Evolutionary conservation across 2,888 invertebrate species (phyloP), one percentile per base, ranked within the genome.

Genomic region (Caenorhabditis sp.): DNA sequence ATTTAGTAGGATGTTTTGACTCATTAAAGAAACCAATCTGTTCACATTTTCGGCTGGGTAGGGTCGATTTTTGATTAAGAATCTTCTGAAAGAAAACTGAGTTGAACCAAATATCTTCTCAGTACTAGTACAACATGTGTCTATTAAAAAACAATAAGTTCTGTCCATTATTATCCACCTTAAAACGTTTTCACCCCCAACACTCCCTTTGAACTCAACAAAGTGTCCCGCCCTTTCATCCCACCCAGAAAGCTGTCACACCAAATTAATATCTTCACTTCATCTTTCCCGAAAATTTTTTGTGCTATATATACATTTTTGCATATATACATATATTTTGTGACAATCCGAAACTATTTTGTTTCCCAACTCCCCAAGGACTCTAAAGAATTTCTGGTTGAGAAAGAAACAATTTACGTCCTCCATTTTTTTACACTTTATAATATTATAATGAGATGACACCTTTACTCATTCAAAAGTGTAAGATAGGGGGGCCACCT

Each of bases 241-340:
- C 43, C 43, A 17, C 43, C 43, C 12, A 43, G 17, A 43, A 14
- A 43, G 43, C 43, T 43, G 43, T 43, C 43, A 43, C 43, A 43
- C 43, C 43, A 43, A 43, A 43, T 43, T 43, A 43, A 43, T 43
- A 43, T 43, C 43, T 43, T 43, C 43, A 43, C 43, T 43, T 43
- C 43, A 43, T 43, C 43, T 43, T 43, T 43, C 43, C 43, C 43
- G 43, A 43, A 7, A 43, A 43, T 43, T 43, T 31, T 31, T 31
- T 31, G 31, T 43, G 43, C 43, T 43, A 43, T 43, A 14, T 43
- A 17, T 43, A 43, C 14, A 43, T 43, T 43, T 43, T 17, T 43
- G 43, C 43, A 43, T 43, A 43, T 43, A 43, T 43, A 17, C 17
- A 43, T 43, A 43, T 14, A 43, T 43, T 43, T 43, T 43, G 43